Conservation (phyloP, 2,888 invertebrate species). For the Habrosyne pyritoides region DNA sequence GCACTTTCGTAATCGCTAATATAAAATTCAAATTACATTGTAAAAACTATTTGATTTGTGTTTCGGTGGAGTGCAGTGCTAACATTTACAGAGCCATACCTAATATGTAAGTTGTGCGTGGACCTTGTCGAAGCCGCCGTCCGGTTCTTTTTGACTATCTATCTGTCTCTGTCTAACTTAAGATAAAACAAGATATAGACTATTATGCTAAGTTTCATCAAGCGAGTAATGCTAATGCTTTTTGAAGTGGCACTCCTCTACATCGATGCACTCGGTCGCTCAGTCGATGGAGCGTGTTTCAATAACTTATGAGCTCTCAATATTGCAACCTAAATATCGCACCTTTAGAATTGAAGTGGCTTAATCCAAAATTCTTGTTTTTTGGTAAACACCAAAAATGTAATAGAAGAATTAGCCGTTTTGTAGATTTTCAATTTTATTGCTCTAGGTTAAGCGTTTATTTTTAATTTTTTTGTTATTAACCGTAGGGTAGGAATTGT, state of each 20-base stretch:
- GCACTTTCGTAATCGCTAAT: conserved; percentile 14
- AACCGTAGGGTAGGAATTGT: no score
- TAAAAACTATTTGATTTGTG: conserved; percentile 49
- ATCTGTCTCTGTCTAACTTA: conserved; percentile 34
- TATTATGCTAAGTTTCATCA: conserved; percentile 55
- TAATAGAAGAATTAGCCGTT: no score
- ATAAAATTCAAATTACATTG: conserved; percentile 43
- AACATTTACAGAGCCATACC: conserved; percentile 51
- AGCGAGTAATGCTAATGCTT: conserved; percentile 63
- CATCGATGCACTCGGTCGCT: conserved; percentile 49
- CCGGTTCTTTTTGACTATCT: conserved; percentile 19
- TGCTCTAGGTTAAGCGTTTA: no score
- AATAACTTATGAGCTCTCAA: conserved; percentile 35
- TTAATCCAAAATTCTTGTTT: no score
- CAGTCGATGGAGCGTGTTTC: conserved; percentile 52
- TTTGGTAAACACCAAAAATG: no score
- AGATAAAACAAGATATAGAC: conserved; percentile 40
- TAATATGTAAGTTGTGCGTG: conserved; percentile 22
- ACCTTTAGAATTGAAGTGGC: no score
- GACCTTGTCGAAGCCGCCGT: conserved; percentile 29
- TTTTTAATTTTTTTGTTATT: no score
- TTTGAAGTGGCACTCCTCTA: conserved; percentile 57
- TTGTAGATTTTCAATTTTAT: no score
- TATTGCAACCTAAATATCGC: neutral
- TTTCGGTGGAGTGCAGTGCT: conserved; percentile 54